Evolutionary conservation across 2,888 invertebrate species (phyloP).

Genomic region (Carcina quercana): DNA sequence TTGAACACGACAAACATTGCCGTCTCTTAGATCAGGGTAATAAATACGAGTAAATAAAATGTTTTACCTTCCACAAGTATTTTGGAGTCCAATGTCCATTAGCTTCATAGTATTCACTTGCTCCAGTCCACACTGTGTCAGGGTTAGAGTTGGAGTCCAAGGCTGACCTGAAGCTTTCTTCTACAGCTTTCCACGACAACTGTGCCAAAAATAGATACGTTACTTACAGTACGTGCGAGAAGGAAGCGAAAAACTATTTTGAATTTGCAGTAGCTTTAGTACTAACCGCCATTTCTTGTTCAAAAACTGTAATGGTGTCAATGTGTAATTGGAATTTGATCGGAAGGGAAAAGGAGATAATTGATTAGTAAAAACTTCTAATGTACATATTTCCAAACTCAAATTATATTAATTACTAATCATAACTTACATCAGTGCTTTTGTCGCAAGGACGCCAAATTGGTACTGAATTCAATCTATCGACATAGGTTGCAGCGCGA

Average conservation of each 20-base stretch:
- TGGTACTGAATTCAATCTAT: conserved; percentile 1
- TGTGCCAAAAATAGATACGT: background rate
- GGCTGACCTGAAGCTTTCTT: background rate
- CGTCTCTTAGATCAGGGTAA: no score
- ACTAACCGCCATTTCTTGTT: no score
- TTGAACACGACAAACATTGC: no score
- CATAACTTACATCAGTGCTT: no score
- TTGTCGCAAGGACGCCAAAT: conserved; percentile 2
- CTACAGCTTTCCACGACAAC: background rate
- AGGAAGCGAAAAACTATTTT: background rate
- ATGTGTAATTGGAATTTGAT: no score
- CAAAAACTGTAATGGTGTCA: no score
- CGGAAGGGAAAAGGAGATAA: no score
- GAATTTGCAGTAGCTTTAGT: background rate
- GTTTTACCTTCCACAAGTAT: conserved; percentile 1
- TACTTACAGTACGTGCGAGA: no score
- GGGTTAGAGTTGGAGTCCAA: background rate
- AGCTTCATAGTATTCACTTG: background rate
- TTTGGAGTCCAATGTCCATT: background rate
- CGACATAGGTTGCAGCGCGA: background rate
- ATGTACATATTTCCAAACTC: no score
- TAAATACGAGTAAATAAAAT: no score
- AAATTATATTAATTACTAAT: no score
- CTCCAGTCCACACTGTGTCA: conserved; percentile 3
- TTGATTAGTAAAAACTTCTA: no score